phyloP scores from a whole-genome alignment of 2,888 invertebrate genomes.

The Acrobasis repandana region DNA sequence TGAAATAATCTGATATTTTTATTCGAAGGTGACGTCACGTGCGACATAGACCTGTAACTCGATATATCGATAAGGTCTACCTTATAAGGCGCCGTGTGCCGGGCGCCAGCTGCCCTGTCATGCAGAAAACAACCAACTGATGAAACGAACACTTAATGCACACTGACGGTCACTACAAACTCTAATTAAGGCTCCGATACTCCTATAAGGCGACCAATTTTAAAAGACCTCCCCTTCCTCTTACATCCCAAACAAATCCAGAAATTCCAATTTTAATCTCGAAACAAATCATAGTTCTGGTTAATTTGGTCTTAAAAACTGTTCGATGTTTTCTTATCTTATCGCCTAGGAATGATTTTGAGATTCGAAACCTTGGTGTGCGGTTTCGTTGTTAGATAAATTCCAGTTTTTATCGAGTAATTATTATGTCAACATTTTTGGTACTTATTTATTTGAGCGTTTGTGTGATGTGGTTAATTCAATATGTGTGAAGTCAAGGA shows the following conservation, averaged over 20 bases:
- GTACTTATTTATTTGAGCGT: constrained; percentile 1
- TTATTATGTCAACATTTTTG: constrained; percentile 33
- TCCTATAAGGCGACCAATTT: constrained; percentile 42
- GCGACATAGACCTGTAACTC: constrained; percentile 51
- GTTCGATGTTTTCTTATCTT: constrained; percentile 66
- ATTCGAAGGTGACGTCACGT: constrained; percentile 27
- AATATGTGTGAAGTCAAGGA: constrained; percentile 4
- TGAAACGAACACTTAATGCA: constrained; percentile 78
- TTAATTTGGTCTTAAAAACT: constrained; percentile 40
- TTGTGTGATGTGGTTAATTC: constrained; percentile 11
- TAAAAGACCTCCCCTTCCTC: constrained; percentile 36
- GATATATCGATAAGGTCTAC: constrained; percentile 62
- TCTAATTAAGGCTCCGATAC: constrained; percentile 74
- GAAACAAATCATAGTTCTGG: constrained; percentile 35
- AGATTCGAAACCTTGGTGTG: constrained; percentile 74
- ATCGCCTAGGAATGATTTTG: constrained; percentile 74
- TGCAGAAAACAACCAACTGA: constrained; percentile 76
- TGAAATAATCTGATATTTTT: constrained; percentile 16
- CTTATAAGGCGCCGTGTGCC: constrained; percentile 67
- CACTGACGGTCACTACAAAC: constrained; percentile 75
- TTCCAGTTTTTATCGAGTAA: constrained; percentile 40
- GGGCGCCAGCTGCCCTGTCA: constrained; percentile 71
- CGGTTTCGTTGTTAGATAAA: constrained; percentile 62
- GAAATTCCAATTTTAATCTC: background rate
- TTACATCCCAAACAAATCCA: constrained; percentile 3